Base-by-base conservation (phyloP, 2,113 vertebrate species). In the Empidonax alnorum region DNA sequence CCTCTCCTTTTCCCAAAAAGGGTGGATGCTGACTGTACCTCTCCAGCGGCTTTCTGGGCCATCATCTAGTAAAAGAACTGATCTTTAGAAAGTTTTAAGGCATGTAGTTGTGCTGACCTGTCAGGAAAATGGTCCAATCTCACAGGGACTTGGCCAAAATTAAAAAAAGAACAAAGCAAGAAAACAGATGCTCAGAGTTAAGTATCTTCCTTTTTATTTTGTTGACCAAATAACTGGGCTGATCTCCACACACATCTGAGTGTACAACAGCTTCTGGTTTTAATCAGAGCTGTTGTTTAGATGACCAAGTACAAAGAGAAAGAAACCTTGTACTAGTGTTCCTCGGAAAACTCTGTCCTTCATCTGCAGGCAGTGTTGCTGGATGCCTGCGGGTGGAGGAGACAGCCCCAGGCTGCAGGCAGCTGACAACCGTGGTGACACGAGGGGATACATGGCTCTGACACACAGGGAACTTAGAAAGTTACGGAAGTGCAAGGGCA, bases 161-260 rank as follows among this genome's bases (percentile, higher is more conserved):
- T 47, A 4, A 30, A 72, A 58, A 95, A 79, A 83, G 33, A 94
- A 73, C 73, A 91, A 96, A 90, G 92, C 16, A 79, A 79, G 53
- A 74, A 88, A 96, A 22, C 87, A 96, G 92, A 95, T 90, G 94
- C 82, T 91, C n/a, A 42, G 3, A 87, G 35, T 93, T 75, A 93
- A 91, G 56, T 37, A 71, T 84, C 76, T 61, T 84, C 47, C 83
- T 81, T 95, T 91, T 92, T 84, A 47, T 61, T 67, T 71, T 90
- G 90, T 85, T 92, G 93, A 83, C 61, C 84, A 84, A 90, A 96
- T 33, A 84, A 28, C 58, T 78, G 68, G 52, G 52, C 88, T 91
- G 87, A 89, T 82, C 58, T 82, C 81, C 91, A 84, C n/a, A 42
- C 0, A 0, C 0, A 0, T 37, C 56, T 55, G 76, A 89, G n/a